A percentile compares a stretch with the other conserved stretches of the same genome.
Conservation (phyloP, 2,797 vertebrate genomes). For the Melanogrammus aeglefinus region DNA sequence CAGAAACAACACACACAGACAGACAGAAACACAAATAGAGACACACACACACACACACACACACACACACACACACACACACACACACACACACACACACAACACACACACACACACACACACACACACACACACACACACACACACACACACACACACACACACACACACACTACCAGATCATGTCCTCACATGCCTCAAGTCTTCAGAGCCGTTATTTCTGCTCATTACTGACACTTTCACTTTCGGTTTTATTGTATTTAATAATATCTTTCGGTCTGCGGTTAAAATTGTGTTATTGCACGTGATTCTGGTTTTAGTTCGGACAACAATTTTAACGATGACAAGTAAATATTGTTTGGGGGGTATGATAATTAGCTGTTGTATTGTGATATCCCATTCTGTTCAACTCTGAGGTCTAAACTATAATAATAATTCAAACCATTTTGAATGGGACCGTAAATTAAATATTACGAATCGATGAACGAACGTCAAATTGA, state of each 20-base stretch:
- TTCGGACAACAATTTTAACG: no score
- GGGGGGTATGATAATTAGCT: no score
- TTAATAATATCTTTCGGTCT: neutral
- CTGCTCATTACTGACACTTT: no score
- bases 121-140: no score
- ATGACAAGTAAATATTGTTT: no score
- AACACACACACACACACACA: no score
- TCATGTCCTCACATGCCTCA: neutral
- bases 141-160: neutral
- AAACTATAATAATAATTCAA: neutral
- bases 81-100: no score
- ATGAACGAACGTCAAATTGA: neutral
- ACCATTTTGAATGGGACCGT: neutral
- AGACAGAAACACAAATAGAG: no score
- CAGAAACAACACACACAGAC: neutral
- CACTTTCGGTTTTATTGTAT: slow-evolving; percentile 18
- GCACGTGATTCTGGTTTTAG: neutral
- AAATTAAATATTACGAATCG: neutral
- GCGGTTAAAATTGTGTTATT: neutral
- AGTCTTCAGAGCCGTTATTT: no score
- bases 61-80: no score
- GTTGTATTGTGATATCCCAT: no score
- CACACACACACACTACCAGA: neutral
- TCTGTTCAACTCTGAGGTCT: no score
- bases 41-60: neutral